Percentiles rank a stretch among this genome's conserved stretches.
These are phyloP conservation scores for Acipenser ruthenus DNA, from an alignment of 2,797 vertebrate genomes.

Conservation along the genomic window DNA sequence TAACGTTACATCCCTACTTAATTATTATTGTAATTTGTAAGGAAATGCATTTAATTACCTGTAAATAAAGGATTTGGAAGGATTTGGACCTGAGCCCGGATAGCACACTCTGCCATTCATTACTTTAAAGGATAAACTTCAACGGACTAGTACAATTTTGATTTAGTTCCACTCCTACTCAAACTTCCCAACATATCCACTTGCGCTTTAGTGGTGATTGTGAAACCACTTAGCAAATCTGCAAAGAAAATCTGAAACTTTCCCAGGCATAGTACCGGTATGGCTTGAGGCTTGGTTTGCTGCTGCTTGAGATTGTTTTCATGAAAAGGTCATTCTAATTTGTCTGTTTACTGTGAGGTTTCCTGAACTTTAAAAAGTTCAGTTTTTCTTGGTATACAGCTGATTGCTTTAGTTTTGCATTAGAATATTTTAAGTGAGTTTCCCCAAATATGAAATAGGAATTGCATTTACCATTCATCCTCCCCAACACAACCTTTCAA, in stretches of 20 bases:
- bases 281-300: neutral
- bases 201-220: slow-evolving; percentile 41
- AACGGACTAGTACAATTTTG: neutral
- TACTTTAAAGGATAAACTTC: neutral
- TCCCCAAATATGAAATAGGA: neutral
- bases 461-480: slow-evolving; percentile 11
- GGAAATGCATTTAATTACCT: neutral
- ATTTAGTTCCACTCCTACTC: slow-evolving; percentile 44
- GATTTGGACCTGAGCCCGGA: neutral
- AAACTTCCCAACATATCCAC: slow-evolving; percentile 56
- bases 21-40: neutral
- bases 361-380: neutral
- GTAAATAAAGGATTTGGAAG: no score
- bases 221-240: neutral
- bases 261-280: slow-evolving; percentile 30
- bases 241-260: slow-evolving; percentile 8
- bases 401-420: no score
- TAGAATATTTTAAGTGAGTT: no score
- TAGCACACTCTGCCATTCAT: neutral
- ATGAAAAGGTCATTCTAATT: slow-evolving; percentile 23
- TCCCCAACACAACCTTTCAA: neutral
- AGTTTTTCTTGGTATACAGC: no score
- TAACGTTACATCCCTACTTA: no score
- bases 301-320: slow-evolving; percentile 10
- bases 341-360: neutral